phyloP scores from a whole-genome alignment of 2,888 invertebrate species.

The Chrysomela aeneicollis region DNA sequence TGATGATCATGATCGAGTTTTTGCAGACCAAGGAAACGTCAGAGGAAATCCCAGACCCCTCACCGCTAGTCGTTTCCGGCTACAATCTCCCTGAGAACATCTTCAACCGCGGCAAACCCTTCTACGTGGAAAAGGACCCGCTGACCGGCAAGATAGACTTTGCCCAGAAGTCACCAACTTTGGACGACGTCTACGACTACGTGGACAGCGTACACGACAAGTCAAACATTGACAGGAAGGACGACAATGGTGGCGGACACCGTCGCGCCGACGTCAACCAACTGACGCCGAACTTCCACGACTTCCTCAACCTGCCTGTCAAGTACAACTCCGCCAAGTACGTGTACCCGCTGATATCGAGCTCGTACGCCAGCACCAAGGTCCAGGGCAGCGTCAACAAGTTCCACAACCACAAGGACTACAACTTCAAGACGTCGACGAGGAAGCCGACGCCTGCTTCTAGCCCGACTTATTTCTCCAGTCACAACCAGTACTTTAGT shows the following conservation, averaged over 20 bases:
- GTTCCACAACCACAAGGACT: conserved; percentile 63
- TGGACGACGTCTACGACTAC: conserved; percentile 54
- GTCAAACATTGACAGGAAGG: conserved; percentile 61
- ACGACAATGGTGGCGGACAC: conserved; percentile 56
- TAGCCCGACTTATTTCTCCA: conserved; percentile 57
- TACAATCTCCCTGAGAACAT: conserved; percentile 66
- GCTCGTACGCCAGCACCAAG: conserved; percentile 76
- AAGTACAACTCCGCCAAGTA: conserved; percentile 75
- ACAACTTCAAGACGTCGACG: conserved; percentile 52
- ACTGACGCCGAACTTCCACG: conserved; percentile 71
- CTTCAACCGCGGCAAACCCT: conserved; percentile 75
- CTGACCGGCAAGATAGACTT: conserved; percentile 73
- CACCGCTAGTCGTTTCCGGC: conserved; percentile 58
- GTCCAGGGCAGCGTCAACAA: conserved; percentile 71
- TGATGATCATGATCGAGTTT: too few species aligned
- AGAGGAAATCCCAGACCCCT: conserved; percentile 60
- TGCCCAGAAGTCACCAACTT: conserved; percentile 63
- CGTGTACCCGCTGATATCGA: conserved; percentile 74
- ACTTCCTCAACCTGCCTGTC: conserved; percentile 72
- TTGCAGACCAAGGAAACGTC: conserved; percentile 27
- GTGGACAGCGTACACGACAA: conserved; percentile 56
- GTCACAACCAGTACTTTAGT: conserved; percentile 45
- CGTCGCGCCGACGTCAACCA: conserved; percentile 71
- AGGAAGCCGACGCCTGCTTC: conserved; percentile 52
- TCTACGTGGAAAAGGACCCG: conserved; percentile 74